Conservation (phyloP, 1,140 invertebrate genomes). For the Calephelis virginiensis region DNA sequence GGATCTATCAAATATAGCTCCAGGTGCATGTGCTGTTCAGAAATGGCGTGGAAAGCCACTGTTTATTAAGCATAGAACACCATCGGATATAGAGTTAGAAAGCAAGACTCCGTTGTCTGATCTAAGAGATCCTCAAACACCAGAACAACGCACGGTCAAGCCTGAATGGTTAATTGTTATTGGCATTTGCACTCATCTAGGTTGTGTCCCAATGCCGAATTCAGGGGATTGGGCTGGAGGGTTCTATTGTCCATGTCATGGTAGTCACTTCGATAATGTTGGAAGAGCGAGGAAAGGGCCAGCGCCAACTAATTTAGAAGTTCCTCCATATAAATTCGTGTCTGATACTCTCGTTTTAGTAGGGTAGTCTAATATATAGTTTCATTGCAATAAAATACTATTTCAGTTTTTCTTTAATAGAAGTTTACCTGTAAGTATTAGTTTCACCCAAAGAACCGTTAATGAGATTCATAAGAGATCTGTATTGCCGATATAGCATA, state of each 20-base stretch:
- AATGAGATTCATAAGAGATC: too few species aligned
- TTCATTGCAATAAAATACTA: too few species aligned
- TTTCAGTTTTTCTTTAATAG: too few species aligned
- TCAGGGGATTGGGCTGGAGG: conserved; percentile 86
- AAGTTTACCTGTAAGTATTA: too few species aligned
- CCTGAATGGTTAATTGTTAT: conserved; percentile 91
- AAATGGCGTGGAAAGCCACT: conserved; percentile 93
- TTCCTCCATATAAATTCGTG: conserved; percentile 83
- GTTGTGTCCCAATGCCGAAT: conserved; percentile 90
- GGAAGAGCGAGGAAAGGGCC: conserved; percentile 92
- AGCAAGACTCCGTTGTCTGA: conserved; percentile 79
- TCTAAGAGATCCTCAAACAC: conserved; percentile 87
- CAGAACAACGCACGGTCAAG: conserved; percentile 80
- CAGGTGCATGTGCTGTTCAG: conserved; percentile 80
- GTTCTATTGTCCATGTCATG: conserved; percentile 95
- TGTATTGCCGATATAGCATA: too few species aligned
- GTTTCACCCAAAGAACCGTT: too few species aligned
- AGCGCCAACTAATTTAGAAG: conserved; percentile 90
- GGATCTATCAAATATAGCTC: conserved; percentile 47
- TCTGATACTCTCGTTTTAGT: conserved; percentile 52
- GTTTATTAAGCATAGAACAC: conserved; percentile 87
- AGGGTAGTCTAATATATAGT: conserved; percentile 40
- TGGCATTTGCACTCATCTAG: conserved; percentile 94
- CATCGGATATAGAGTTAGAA: conserved; percentile 85
- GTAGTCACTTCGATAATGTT: conserved; percentile 93